Evolutionary conservation across 1,140 invertebrate species (phyloP), one percentile per base, ranked within the genome.

Genomic region (Trichogramma pretiosum): DNA sequence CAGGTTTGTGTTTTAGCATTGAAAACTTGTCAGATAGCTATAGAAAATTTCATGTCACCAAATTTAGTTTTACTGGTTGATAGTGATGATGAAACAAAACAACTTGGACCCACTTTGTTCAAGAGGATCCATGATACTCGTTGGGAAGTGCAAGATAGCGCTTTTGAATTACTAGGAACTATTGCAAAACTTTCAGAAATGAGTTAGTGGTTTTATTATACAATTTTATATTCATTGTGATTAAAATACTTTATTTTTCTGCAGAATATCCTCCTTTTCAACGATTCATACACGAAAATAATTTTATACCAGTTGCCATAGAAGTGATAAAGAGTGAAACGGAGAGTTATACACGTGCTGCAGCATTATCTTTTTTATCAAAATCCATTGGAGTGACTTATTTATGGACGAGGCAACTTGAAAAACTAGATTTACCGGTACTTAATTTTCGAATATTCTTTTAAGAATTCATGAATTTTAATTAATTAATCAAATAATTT

Each of bases 181-280:
- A 79, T 85, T 52, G 77, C 81, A 1, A 67, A 70, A 22, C 78
- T 87, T 40, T 80, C 83, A 1, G 77, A 79, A 66, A 65, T 76
- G 14, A 85, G 84, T 87, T 73, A 76, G 76, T 68, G 35, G n/a
- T 18, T 37, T 42, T 36, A 33, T 2, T 35, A 30, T 21, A 49
- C 10, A 26, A 22, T 33, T 44, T 38, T 23, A 26, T 26, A 22
- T 36, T 13, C 24, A 38, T 30, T 7, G 21, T 23, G 7, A 34
- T 23, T 1, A 46, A 48, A 45, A 9, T 35, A 32, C 18, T 41
- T 38, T 33, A 22, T 19, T 16, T 40, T 40, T 56, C 61, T 52
- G 14, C 58, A 85, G 84, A 85, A 68, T 87, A 83, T 63, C 82
- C 83, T n/a, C 77, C 83, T 19, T 84, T 84, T 60, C 84, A 85